A percentile compares a stretch with the other conserved stretches of the same genome.
Evolutionary conservation across 2,113 vertebrate genomes (phyloP).

Genomic region (Aplodontia rufa): DNA sequence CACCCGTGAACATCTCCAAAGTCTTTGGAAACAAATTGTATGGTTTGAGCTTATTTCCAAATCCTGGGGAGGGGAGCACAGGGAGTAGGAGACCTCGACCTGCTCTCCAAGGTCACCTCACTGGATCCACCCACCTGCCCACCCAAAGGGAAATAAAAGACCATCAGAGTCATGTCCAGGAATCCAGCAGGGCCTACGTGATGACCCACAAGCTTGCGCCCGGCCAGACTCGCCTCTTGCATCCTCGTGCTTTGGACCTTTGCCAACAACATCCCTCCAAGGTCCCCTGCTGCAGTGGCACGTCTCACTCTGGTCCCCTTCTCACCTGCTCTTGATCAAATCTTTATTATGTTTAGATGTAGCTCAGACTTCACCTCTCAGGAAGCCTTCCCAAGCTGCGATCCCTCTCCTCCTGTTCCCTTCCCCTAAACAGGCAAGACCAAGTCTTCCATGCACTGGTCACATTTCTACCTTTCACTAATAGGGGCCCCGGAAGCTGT

Average conservation of each 20-base stretch:
- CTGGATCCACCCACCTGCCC: not conserved
- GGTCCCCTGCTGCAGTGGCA: rapidly evolving
- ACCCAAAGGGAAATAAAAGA: not conserved
- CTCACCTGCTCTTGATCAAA: not conserved
- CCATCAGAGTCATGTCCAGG: not conserved
- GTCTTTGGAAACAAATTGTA: not conserved
- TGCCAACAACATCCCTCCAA: not conserved
- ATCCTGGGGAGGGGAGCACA: not conserved
- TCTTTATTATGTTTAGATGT: not conserved
- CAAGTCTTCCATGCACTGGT: rapidly evolving
- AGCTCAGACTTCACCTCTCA: not conserved
- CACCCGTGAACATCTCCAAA: not conserved
- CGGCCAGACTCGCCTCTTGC: not conserved
- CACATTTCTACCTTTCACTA: not conserved
- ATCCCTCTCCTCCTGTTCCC: no score
- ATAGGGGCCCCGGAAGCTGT: rapidly evolving
- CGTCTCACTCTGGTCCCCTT: rapidly evolving
- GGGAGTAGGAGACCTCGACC: not conserved
- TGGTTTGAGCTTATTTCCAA: not conserved
- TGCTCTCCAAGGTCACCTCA: not conserved
- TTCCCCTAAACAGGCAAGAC: rapidly evolving
- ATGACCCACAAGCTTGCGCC: rapidly evolving
- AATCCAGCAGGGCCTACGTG: not conserved
- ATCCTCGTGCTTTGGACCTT: not conserved
- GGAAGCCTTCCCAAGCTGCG: not conserved